Evolutionary conservation across 2,797 vertebrate species (phyloP).

Genomic region (Sylvia borin): DNA sequence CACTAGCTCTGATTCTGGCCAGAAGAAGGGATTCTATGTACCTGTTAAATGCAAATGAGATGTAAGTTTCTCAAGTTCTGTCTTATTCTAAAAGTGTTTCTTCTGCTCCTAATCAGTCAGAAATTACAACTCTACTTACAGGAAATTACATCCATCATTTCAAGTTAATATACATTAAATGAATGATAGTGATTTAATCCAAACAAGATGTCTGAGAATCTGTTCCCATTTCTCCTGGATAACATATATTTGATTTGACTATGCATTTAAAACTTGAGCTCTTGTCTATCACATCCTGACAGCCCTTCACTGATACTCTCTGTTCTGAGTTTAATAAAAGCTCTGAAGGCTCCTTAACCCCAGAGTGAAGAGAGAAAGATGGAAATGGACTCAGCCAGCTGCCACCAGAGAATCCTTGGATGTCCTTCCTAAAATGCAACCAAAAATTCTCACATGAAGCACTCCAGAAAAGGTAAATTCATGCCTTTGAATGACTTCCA

Average conservation of each 20-base stretch:
- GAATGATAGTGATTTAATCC: background rate
- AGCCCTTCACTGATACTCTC: background rate
- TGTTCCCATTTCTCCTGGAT: background rate
- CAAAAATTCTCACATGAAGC: background rate
- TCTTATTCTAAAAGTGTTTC: background rate
- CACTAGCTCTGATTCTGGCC: background rate
- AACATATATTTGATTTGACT: conserved; percentile 28
- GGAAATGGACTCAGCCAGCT: background rate
- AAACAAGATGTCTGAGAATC: background rate
- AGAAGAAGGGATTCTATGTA: background rate
- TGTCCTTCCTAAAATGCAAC: background rate
- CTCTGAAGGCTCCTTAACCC: background rate
- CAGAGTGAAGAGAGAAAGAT: background rate
- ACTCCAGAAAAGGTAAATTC: background rate
- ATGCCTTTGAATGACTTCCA: background rate
- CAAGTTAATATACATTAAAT: background rate
- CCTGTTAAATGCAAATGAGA: background rate
- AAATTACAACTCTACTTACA: background rate
- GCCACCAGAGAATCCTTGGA: background rate
- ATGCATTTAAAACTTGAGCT: background rate
- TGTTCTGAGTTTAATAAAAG: background rate
- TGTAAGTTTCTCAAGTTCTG: background rate
- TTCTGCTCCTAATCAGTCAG: background rate
- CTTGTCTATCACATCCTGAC: background rate
- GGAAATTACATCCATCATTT: background rate